Evolutionary conservation across 2,113 vertebrate genomes (phyloP).

Genomic region (Hystrix brachyura): DNA sequence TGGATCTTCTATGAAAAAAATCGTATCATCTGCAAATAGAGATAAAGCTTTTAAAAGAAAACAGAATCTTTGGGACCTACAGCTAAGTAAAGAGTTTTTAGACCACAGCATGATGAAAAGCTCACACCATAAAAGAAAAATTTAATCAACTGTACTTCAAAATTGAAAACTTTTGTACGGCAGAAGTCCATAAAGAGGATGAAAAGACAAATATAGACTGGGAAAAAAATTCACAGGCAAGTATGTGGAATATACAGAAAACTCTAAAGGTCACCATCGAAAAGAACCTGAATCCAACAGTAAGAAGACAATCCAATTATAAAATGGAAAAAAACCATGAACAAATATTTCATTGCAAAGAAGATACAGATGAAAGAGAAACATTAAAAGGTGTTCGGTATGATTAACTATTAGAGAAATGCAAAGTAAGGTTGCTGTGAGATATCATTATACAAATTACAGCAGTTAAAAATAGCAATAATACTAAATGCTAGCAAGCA

Average conservation of each 20-base stretch:
- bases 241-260: not conserved
- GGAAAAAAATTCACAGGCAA: not conserved
- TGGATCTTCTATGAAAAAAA: not conserved
- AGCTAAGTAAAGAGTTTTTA: not conserved
- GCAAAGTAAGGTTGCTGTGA: not conserved
- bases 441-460: not conserved
- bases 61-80: not conserved
- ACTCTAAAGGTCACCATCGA: not conserved
- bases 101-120: not conserved
- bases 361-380: not conserved
- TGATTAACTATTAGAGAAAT: not conserved
- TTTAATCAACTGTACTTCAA: not conserved
- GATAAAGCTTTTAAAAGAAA: not conserved
- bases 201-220: not conserved
- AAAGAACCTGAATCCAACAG: not conserved
- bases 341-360: not conserved
- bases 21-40: not conserved
- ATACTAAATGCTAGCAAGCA: not conserved
- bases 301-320: not conserved
- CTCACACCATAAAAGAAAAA: not conserved
- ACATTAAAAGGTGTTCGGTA: not conserved
- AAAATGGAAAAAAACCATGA: not conserved
- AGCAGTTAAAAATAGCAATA: not conserved
- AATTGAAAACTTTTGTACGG: not conserved
- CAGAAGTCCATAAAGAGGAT: not conserved